phyloP scores from a whole-genome alignment of 2,797 vertebrate species.

The Sparus aurata region DNA sequence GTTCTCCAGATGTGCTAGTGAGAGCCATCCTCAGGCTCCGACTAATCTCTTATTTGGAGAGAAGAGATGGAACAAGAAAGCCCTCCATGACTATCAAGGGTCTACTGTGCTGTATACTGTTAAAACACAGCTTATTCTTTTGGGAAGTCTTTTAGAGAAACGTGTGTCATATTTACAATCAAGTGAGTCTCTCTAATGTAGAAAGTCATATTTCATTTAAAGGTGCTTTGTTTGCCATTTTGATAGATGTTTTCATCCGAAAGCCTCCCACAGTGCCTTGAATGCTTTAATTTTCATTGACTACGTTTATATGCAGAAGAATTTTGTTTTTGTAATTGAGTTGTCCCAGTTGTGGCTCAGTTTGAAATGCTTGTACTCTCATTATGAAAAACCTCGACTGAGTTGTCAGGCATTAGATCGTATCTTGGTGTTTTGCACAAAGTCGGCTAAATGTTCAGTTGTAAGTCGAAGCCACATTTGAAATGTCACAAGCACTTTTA shows the following conservation, averaged over 20 bases:
- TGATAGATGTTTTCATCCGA: constrained; percentile 28
- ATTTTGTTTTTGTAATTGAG: constrained; percentile 58
- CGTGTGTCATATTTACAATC: constrained; percentile 10
- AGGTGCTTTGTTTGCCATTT: constrained; percentile 39
- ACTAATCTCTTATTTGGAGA: constrained; percentile 61
- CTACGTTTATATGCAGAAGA: constrained; percentile 28
- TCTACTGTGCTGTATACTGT: constrained; percentile 13
- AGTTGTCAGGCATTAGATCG: constrained; percentile 19
- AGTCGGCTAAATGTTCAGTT: too few relatives aligned
- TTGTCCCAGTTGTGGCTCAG: constrained; percentile 40
- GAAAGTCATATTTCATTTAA: constrained; percentile 19
- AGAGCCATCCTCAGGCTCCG: constrained; percentile 60
- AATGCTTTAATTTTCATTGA: constrained; percentile 31
- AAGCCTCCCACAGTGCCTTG: constrained; percentile 30
- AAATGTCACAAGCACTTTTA: too few relatives aligned
- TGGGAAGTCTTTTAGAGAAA: neutral
- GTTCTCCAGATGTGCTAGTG: constrained; percentile 80
- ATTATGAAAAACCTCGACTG: constrained; percentile 40
- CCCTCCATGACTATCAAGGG: constrained; percentile 28
- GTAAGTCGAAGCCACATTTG: too few relatives aligned
- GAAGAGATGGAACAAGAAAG: constrained; percentile 46
- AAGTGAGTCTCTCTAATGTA: neutral
- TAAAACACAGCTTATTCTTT: constrained; percentile 3
- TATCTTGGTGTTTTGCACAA: too few relatives aligned
- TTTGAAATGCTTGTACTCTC: constrained; percentile 36